Evolutionary conservation across 2,888 invertebrate species (phyloP).

Genomic region (Eledona agricola): DNA sequence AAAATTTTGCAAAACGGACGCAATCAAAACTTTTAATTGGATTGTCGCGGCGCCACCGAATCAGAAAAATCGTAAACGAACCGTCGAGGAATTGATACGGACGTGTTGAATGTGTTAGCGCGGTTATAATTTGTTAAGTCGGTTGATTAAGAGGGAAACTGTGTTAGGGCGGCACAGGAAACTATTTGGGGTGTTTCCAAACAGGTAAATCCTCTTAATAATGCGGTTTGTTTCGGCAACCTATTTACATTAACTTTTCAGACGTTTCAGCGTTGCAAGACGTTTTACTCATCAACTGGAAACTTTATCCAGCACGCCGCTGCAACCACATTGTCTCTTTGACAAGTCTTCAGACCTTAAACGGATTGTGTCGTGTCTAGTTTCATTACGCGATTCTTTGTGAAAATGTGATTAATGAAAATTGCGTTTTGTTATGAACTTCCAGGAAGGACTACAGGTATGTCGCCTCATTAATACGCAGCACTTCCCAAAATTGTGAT

Average conservation of each 20-base stretch:
- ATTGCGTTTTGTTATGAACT: too few species aligned
- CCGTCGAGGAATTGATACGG: too few species aligned
- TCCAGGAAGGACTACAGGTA: too few species aligned
- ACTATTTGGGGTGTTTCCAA: constrained; percentile 40
- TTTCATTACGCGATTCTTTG: too few species aligned
- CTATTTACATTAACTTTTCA: constrained; percentile 47
- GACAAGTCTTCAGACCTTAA: too few species aligned
- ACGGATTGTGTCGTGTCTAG: too few species aligned
- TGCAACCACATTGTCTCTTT: too few species aligned
- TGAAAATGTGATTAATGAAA: too few species aligned
- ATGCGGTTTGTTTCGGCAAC: constrained; percentile 51
- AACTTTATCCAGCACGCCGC: constrained; percentile 12
- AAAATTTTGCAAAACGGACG: constrained; percentile 1
- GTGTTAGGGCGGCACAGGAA: constrained; percentile 31
- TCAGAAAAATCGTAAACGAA: too few species aligned
- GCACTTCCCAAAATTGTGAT: constrained; percentile 21
- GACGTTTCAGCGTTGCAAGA: constrained; percentile 30
- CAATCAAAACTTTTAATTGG: constrained; percentile 33
- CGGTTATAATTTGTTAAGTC: constrained; percentile 35
- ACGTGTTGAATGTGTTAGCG: background rate
- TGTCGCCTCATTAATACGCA: constrained; percentile 25
- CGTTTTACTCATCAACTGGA: constrained; percentile 27
- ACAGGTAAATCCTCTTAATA: constrained; percentile 54
- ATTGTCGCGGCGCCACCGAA: too few species aligned
- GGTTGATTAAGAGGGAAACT: constrained; percentile 38